Evolutionary conservation across 2,113 vertebrate genomes (phyloP).

Genomic region (Thalassarche chlororhynchos): DNA sequence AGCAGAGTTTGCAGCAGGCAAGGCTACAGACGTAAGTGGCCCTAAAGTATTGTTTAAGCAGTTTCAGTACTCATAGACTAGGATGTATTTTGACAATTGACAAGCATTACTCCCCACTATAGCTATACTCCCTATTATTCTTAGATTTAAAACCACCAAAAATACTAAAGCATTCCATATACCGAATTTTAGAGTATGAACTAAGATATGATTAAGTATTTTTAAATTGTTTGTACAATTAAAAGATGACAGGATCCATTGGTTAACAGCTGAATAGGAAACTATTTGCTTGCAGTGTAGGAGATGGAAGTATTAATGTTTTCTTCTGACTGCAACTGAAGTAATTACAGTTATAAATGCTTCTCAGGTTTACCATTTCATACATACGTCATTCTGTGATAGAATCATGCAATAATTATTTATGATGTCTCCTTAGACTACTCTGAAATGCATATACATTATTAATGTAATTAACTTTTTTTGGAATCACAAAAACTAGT

Average conservation of each 20-base stretch:
- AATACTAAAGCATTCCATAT: background rate
- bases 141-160: background rate
- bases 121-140: background rate
- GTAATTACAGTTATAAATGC: constrained; percentile 25
- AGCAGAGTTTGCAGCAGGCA: background rate
- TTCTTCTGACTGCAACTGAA: background rate
- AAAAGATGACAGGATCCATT: background rate
- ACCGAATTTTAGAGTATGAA: background rate
- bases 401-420: constrained; percentile 61
- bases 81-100: background rate
- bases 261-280: background rate
- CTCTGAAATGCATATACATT: constrained; percentile 68
- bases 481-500: background rate
- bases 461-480: background rate
- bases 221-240: background rate
- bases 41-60: background rate
- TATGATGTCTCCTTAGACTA: constrained; percentile 62
- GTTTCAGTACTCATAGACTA: background rate
- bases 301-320: background rate
- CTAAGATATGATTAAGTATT: background rate
- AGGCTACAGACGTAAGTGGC: background rate
- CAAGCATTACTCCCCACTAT: background rate
- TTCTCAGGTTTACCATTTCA: constrained; percentile 15
- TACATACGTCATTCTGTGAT: constrained; percentile 31
- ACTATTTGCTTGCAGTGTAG: background rate